Conservation (phyloP, 2,888 invertebrate species). For the Lamellibrachia columna region DNA sequence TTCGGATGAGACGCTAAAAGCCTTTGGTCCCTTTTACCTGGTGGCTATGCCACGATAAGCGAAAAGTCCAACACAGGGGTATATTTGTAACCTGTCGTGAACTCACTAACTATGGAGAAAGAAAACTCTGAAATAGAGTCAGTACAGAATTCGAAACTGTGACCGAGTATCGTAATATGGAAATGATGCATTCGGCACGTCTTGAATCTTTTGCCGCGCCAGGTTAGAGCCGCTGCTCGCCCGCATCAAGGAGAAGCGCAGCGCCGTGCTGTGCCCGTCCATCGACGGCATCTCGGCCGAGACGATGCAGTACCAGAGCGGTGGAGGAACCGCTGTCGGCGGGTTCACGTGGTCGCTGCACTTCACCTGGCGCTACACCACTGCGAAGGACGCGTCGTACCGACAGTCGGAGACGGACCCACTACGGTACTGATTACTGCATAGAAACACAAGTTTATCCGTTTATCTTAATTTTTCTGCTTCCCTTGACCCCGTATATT, state of each 20-base stretch:
- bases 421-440: neutral
- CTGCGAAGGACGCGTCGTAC: conserved; percentile 31
- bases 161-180: neutral
- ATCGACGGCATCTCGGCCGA: conserved; percentile 92
- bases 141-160: no score
- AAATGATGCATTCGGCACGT: neutral
- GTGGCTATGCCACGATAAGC: no score
- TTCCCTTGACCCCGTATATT: no score
- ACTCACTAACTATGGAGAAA: no score
- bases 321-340: conserved; percentile 60
- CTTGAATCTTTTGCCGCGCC: neutral
- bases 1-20: no score
- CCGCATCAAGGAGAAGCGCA: conserved; percentile 81
- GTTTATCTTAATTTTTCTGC: no score
- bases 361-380: conserved; percentile 80
- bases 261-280: conserved; percentile 88
- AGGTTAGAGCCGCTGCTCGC: conserved; percentile 87
- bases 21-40: no score
- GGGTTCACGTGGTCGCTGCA: conserved; percentile 76
- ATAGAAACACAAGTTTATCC: no score
- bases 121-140: no score
- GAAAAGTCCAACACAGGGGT: no score
- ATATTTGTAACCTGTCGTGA: no score
- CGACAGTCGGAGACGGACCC: neutral
- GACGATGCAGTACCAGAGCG: conserved; percentile 70